A percentile compares a stretch with the other conserved stretches of the same genome.
Evolutionary conservation across 1,140 invertebrate genomes (phyloP).

Genomic region (Euwallacea similis): DNA sequence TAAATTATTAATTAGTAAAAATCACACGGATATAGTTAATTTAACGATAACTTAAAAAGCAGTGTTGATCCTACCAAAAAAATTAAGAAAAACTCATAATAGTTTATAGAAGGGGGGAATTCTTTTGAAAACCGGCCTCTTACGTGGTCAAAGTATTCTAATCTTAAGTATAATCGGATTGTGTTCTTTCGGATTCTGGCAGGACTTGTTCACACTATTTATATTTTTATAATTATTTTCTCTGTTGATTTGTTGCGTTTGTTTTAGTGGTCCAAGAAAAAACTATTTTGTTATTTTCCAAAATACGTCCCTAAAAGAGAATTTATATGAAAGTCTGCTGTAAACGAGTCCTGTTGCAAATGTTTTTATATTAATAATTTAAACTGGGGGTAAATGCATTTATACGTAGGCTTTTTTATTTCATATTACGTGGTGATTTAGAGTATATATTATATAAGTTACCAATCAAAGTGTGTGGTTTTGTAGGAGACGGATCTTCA

Average conservation of each 20-base stretch:
- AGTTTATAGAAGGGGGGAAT: conserved; percentile 4
- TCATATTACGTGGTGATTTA: conserved; percentile 13
- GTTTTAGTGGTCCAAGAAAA: too few relatives aligned
- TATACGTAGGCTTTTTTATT: conserved; percentile 14
- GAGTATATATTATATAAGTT: conserved; percentile 27
- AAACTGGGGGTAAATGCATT: conserved; percentile 21
- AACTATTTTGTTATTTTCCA: too few relatives aligned
- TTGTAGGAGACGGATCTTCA: conserved; percentile 29
- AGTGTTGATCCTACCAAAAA: conserved; percentile 15
- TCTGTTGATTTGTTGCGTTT: too few relatives aligned
- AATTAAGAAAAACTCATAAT: conserved; percentile 10
- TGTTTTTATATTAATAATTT: too few relatives aligned
- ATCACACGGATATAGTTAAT: conserved; percentile 6
- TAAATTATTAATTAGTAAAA: conserved; percentile 49
- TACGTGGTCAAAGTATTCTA: conserved; percentile 27
- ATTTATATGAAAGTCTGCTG: too few relatives aligned
- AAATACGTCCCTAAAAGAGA: too few relatives aligned
- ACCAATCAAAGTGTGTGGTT: conserved; percentile 30
- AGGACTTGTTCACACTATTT: too few relatives aligned
- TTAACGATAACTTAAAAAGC: conserved; percentile 6
- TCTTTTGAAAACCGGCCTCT: neutral
- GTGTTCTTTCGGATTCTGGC: neutral
- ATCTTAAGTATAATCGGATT: conserved; percentile 2
- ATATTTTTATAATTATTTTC: too few relatives aligned
- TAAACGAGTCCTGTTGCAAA: too few relatives aligned